Base-by-base conservation (phyloP, 2,888 invertebrate genomes). In the Lampropteryx suffumata region DNA sequence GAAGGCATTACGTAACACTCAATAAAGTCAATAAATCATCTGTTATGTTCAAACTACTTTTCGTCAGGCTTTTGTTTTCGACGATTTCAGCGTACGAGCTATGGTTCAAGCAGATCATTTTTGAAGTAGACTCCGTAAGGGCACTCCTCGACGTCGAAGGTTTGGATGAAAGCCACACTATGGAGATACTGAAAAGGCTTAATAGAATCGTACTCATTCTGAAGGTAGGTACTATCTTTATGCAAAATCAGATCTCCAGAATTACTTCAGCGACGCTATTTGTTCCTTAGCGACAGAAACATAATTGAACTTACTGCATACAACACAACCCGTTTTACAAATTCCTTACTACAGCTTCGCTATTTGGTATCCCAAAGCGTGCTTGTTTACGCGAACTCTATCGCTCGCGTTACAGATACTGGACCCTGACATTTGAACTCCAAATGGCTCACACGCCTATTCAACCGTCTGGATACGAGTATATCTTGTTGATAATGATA, bases 91-190 rank as follows among this genome's bases (percentile, higher is more conserved):
- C 98, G 0, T 99, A 99, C 87, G 99, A 99, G 84, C 91, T 99
- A 3, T 99, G 99, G 99, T 99, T 99, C 91, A 99, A 99, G 82
- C 99, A 99, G 90, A 98, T 99, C 40, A 95, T 99, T 57, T 98
- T 94, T 82, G 99, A 99, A 73, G 91, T 99, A 72, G 99, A 99
- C 79, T 98, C 98, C 0, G 95, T 99, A 21, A 90, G 98, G 32
- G 87, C 92, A 1, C 91, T 98, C 45, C 95, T 99, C 71, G 93
- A 93, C 59, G 93, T 91, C 24, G 92, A 92, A 72, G 92, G 94
- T 9, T 89, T 98, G 50, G 97, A 98, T 70, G 99, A 99, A 84
- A 93, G 96, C 8, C 95, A 96, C 82, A 98, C 98, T 30, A 91
- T 99, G 86, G 96, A 97, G 79, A 97, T 99, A 56, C 90, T 99